Base-by-base conservation (phyloP, 1,140 invertebrate genomes). In the Cotesia vestalis region DNA sequence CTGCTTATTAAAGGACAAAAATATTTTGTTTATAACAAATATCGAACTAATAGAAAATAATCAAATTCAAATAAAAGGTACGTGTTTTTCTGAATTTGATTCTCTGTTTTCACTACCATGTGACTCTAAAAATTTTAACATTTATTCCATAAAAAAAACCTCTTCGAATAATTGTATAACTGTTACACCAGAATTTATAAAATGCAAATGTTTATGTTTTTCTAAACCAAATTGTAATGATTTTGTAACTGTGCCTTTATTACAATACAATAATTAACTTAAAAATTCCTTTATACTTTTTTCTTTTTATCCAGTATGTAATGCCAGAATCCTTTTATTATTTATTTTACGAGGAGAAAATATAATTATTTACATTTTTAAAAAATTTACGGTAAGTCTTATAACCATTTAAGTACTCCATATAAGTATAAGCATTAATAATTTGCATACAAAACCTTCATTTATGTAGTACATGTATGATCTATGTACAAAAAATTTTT, bases 261-360 rank as follows among this genome's bases (percentile, higher is more conserved):
- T 60, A 60, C 57, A 60, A 60, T 34, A 60, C 20, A 60, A 60
- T 60, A 60, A 60, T 27, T 60, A 60, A 17, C 27, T 60, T 34
- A 8, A 3, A 17, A 34, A 20, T 60, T 60, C 27, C 9, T 60
- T 60, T 55, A 55, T 55, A 12, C 12, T 55, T 55, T 55, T 12
- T 55, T 20, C 20, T 4, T 55, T 55, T n/a, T 17, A 55, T 11
- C 6, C 6, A n/a, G 12, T 17, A 55, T 12, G 12, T 55, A 55
- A 55, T 20, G 20, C 20, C 20, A 20, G 20, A 55, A 55, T 55
- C 14, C 52, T n/a, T 55, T 55, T 12, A 1, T 55, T 55, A 11
- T n/a, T 55, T 55, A 11, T n/a, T 20, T 20, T 20, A 20, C 20
- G 20, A 20, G 2, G 20, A 55, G 12, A 55, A 55, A 55, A 55